phyloP scores from a whole-genome alignment of 2,113 vertebrate genomes.

The Pardalotus punctatus region DNA sequence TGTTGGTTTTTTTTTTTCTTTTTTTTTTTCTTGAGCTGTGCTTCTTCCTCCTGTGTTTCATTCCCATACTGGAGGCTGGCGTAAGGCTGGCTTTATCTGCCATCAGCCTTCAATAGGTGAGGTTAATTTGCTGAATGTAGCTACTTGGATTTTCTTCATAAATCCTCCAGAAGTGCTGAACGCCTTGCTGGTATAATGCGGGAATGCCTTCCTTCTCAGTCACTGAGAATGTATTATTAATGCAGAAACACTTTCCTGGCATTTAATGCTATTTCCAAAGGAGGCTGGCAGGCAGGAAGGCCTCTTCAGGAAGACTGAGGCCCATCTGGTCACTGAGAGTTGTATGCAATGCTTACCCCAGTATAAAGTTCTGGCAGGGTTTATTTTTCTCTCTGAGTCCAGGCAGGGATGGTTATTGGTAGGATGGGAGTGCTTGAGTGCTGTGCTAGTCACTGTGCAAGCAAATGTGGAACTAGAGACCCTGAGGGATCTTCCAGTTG shows the following conservation, averaged over 20 bases:
- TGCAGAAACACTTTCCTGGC: constrained; percentile 23
- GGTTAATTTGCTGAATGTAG: background rate
- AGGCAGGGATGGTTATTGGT: background rate
- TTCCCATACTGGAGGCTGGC: background rate
- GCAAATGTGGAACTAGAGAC: background rate
- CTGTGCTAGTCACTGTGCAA: background rate
- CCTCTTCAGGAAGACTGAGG: background rate
- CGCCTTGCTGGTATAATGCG: constrained; percentile 9
- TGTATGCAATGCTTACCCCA: background rate
- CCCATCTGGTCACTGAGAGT: background rate
- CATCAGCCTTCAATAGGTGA: background rate
- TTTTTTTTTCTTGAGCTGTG: background rate
- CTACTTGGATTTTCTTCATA: background rate
- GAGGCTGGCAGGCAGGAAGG: background rate
- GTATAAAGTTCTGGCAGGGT: background rate
- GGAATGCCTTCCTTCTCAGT: constrained; percentile 6
- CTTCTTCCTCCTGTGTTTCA: background rate
- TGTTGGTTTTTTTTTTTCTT: background rate
- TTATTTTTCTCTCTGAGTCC: background rate
- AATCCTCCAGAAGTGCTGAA: background rate
- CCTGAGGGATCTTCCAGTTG: background rate
- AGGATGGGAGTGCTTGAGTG: background rate
- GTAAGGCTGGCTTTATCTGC: constrained; percentile 24
- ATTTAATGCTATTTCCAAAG: background rate
- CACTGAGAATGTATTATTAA: constrained; percentile 47